Base-by-base conservation (phyloP, 92 coral and sea anemone genomes). In the Bergia puertoricense region DNA sequence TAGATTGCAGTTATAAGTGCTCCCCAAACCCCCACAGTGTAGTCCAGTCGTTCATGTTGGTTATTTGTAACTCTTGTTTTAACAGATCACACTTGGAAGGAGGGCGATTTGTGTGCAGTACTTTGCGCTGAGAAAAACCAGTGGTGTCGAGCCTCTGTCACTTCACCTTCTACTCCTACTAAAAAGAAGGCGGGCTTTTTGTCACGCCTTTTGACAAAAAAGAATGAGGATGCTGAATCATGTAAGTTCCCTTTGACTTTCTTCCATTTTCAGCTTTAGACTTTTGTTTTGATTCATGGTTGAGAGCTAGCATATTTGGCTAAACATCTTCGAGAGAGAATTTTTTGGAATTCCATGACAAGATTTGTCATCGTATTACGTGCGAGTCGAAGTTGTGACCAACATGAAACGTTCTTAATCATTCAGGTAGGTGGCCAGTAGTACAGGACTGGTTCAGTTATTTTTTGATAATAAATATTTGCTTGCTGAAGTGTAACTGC, bases 191-290 rank as follows among this genome's bases (percentile, higher is more conserved):
- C 87, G 16, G 87, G 87, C 16, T 84, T 84, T 84, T 71, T 84
- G 62, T 84, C 87, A 30, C 87, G 87, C 14, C 87, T 84, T 46
- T 51, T 84, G 77, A 71, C 87, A 54, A 84, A 84, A 71, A 84
- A 51, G 56, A 74, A 51, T 20, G 78, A 84, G 40, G 30, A 39
- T 8, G 59, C 44, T 43, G 87, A 84, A 43, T 42, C 50, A 30
- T 6, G 87, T 84, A 84, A 73, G 79, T 71, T 42, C 4, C 71
- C 3, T 66, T 30, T 30, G 30, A 30, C 30, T 30, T 41, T 1
- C 22, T 10, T 65, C 50, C 50, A 23, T 65, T 57, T 65, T 2
- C 39, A 59, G 37, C 69, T 40, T 39, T 18, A 5, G 30, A 6
- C 69, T 15, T 3, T n/a, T 37, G 30, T 23, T 50, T 11, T 22